A percentile compares a stretch with the other conserved stretches of the same genome.
phyloP scores from a whole-genome alignment of 2,797 vertebrate species.

The Austrolebias charrua region DNA sequence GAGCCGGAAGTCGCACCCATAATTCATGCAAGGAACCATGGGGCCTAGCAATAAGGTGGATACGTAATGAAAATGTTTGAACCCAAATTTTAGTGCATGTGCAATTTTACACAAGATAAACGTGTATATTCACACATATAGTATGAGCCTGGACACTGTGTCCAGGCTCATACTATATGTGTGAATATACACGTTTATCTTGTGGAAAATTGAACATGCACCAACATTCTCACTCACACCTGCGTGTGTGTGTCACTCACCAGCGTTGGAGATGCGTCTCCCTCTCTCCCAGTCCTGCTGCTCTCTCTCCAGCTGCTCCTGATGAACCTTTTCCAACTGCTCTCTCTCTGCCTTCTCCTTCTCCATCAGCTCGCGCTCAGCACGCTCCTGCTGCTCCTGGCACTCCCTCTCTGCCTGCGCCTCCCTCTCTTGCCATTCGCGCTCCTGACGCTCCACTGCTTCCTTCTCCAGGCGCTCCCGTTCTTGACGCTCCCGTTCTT shows the following conservation, averaged over 20 bases:
- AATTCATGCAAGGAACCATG: too few species aligned
- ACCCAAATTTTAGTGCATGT: too few species aligned
- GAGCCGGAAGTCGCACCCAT: too few species aligned
- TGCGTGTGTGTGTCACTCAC: constrained; percentile 77
- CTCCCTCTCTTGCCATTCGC: constrained; percentile 78
- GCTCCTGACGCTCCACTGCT: constrained; percentile 73
- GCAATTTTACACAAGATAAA: too few species aligned
- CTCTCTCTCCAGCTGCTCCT: constrained; percentile 83
- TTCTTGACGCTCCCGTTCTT: constrained; percentile 75
- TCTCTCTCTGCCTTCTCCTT: constrained; percentile 75
- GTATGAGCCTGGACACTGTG: too few species aligned
- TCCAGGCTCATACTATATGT: too few species aligned
- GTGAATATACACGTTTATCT: too few species aligned
- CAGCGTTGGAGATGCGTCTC: constrained; percentile 87
- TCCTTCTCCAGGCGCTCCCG: constrained; percentile 73
- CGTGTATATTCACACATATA: too few species aligned
- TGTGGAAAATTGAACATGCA: too few species aligned
- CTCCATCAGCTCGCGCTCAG: constrained; percentile 69
- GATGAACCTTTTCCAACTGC: constrained; percentile 76
- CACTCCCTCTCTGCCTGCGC: constrained; percentile 82
- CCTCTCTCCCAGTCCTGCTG: constrained; percentile 94
- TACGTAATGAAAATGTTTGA: too few species aligned
- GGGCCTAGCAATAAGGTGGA: too few species aligned
- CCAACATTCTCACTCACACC: too few species aligned
- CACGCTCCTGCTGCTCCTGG: constrained; percentile 68